Evolutionary conservation across 2,797 vertebrate genomes (phyloP), one percentile per base, ranked within the genome.

Genomic region (Hafferia zeledoni): DNA sequence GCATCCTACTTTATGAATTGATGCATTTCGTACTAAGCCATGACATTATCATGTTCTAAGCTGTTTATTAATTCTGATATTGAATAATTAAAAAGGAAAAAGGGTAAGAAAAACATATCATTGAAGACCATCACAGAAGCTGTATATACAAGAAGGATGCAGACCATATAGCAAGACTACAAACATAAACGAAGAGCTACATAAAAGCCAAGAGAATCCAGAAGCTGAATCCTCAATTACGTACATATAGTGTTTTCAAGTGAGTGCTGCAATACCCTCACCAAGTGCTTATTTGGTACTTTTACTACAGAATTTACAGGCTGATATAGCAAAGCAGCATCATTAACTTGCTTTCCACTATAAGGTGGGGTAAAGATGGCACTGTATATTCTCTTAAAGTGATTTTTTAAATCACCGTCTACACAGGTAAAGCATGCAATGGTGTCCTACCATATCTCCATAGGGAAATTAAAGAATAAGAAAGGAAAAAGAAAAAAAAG

Each of bases 11-110:
- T 89, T 20, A 67, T 89, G 93, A 86, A 91, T 46, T 75, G 72
- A 81, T 63, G 65, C 24, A 43, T 86, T 93, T 59, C 81, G 44
- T 16, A 19, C 72, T 88, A n/a, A 93, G 22, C 44, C 2, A 5
- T 84, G 89, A 82, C 77, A 63, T 72, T 94, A 87, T 93, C 19
- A 37, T 89, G 92, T 85, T 72, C 82, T 83, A 83, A 86, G 55
- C 61, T 63, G 31, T 86, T 93, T 78, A 87, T 93, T 93, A 89
- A 89, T 86, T 94, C 84, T 0, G 13, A 69, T 55, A 49, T 65
- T 78, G 82, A 93, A 87, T 92, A 88, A 93, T 86, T 81, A 74
- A 78, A 94, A 59, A 64, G n/a, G 10, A 47, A 46, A 70, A 59
- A 27, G 17, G 49, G 46, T 12, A 52, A 74, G 49, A 27, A 65